Evolutionary conservation across 1,140 invertebrate species (phyloP).

Genomic region (Zaprionus ghesquierei): DNA sequence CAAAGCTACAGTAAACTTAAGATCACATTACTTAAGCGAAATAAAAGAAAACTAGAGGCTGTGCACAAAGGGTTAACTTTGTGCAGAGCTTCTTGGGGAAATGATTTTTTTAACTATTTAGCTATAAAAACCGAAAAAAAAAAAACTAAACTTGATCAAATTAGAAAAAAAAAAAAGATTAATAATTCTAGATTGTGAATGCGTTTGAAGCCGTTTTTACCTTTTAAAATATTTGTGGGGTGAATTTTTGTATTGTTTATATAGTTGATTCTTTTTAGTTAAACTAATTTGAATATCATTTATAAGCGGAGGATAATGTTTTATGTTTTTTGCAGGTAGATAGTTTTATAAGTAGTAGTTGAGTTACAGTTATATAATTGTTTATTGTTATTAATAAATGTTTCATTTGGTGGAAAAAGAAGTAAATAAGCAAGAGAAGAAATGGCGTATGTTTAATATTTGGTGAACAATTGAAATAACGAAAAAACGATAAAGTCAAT

Average conservation of each 20-base stretch:
- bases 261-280: slow-evolving; percentile 7
- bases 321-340: slow-evolving; percentile 43
- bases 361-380: slow-evolving; percentile 39
- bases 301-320: slow-evolving; percentile 40
- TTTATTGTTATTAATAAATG: slow-evolving; percentile 56
- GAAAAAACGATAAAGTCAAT: slow-evolving; percentile 67
- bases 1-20: slow-evolving; percentile 46
- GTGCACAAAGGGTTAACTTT: slow-evolving; percentile 10
- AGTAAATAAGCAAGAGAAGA: slow-evolving; percentile 82
- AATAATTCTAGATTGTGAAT: slow-evolving; percentile 69
- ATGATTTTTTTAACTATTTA: slow-evolving; percentile 29
- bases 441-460: slow-evolving; percentile 82
- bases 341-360: slow-evolving; percentile 46
- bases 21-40: slow-evolving; percentile 17
- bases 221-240: slow-evolving; percentile 79
- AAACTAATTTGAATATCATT: slow-evolving; percentile 53
- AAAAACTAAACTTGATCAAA: slow-evolving; percentile 22
- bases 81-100: slow-evolving; percentile 17
- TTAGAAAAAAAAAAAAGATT: slow-evolving; percentile 39
- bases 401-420: slow-evolving; percentile 73
- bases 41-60: background rate
- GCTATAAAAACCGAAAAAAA: slow-evolving; percentile 44
- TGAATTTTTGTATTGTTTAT: slow-evolving; percentile 52
- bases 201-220: slow-evolving; percentile 74
- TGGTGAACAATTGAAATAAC: slow-evolving; percentile 77